Evolutionary conservation across 2,888 invertebrate genomes (phyloP), one percentile per base, ranked within the genome.

Genomic region (Drosophila macrothrix): DNA sequence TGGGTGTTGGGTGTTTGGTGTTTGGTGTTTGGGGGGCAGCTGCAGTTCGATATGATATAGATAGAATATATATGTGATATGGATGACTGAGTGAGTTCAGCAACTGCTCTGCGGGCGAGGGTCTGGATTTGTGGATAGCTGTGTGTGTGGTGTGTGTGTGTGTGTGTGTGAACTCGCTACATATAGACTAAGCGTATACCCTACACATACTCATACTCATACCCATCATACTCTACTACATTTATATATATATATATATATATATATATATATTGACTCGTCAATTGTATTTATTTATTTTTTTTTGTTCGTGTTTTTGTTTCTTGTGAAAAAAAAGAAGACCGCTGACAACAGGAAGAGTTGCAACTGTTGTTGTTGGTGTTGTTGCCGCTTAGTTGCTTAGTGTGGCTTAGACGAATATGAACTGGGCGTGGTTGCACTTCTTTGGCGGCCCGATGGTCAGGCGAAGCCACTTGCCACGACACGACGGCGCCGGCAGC

Each of bases 401-500:
- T 22, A 29, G 22, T 4, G 58, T 2, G 9, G 14, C 71, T 92
- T 93, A 93, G 88, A 93, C 93, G 73, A 93, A 93, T 82, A 92
- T 92, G 80, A 93, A 93, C 76, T 93, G 93, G 58, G 93, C 91
- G 70, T 92, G 92, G 82, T 88, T 84, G 87, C 93, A 93, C 78
- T 92, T 93, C 82, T 93, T 93, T 65, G 93, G 93, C 79, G 93
- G 90, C 1, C 92, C 93, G 0, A 94, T 91, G 73, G 94, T 94
- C 66, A 94, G 92, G 56, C 97, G 95, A 55, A 96, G 94, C 98
- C 98, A 98, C 92, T 97, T 97, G 46, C 98, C 98, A 90, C 97
- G 97, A 93, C 98, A 98, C 88, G 97, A 96, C 1, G 96, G 96
- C n/a, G 96, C 96, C 55, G 97, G 96, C 39, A 98, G 94, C 41